Percentiles rank a stretch among this genome's conserved stretches.
Evolutionary conservation across 92 coral and sea anemone species (phyloP).

Genomic region (Palythoa heliodiscus): DNA sequence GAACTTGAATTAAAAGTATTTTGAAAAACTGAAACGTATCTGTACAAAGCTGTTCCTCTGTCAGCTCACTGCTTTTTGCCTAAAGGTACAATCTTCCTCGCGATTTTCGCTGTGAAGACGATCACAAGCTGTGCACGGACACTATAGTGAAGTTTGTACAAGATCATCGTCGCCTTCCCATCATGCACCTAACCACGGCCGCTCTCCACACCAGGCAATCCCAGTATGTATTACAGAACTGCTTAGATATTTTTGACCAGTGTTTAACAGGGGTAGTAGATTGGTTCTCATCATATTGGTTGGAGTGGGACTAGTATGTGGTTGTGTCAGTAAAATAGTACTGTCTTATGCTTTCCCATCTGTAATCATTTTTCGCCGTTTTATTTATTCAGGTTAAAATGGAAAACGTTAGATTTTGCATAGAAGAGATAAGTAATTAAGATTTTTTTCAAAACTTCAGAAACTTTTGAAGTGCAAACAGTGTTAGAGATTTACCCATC

Average conservation of each 20-base stretch:
- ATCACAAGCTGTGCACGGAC: slow-evolving; percentile 86
- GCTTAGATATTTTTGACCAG: not conserved
- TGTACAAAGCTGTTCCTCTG: not conserved
- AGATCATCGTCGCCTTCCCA: slow-evolving; percentile 93
- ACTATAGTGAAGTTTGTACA: slow-evolving; percentile 75
- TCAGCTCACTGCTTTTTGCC: not conserved
- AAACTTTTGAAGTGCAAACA: too few species aligned
- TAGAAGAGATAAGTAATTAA: too few species aligned
- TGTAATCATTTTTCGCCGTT: too few species aligned
- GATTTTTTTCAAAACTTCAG: too few species aligned
- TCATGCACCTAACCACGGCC: slow-evolving; percentile 88
- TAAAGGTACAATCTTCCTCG: slow-evolving; percentile 74
- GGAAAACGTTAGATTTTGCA: too few species aligned
- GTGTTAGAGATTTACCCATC: too few species aligned
- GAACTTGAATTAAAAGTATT: not conserved
- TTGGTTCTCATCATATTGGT: too few species aligned
- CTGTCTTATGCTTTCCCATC: too few species aligned
- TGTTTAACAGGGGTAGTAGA: too few species aligned
- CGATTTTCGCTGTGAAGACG: slow-evolving; percentile 87
- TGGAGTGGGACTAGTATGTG: too few species aligned
- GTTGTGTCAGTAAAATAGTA: too few species aligned
- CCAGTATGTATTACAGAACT: not conserved
- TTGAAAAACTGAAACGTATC: not conserved
- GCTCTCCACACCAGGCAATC: slow-evolving; percentile 77
- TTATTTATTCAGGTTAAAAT: too few species aligned